phyloP scores from a whole-genome alignment of 2,113 vertebrate genomes.

The Microcebus ravelobensis region DNA sequence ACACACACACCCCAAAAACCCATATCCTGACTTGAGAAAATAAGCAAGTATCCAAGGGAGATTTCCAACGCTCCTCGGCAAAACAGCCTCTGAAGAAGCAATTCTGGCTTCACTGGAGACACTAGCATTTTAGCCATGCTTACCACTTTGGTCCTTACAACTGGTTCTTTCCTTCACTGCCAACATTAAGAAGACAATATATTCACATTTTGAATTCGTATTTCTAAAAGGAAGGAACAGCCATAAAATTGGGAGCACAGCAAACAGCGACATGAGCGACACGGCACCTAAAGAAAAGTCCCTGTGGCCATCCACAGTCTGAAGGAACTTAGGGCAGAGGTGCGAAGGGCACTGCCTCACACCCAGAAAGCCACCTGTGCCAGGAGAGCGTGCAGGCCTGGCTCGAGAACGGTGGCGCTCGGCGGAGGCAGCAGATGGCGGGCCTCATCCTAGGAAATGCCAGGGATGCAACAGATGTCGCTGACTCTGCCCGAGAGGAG shows the following conservation, averaged over 20 bases:
- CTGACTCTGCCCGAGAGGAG: constrained; percentile 91
- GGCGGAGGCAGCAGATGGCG: constrained; percentile 97
- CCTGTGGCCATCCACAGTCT: neutral
- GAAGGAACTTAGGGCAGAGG: neutral
- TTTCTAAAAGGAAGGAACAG: neutral
- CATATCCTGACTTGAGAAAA: constrained; percentile 4
- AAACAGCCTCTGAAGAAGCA: neutral
- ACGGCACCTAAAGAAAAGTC: neutral
- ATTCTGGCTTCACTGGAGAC: neutral
- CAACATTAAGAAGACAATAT: neutral
- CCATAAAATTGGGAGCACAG: neutral
- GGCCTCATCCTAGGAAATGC: constrained; percentile 96
- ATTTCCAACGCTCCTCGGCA: neutral
- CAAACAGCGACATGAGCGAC: neutral
- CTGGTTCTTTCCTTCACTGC: neutral
- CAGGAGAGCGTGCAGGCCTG: constrained; percentile 89
- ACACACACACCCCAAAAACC: neutral
- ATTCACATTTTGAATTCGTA: neutral
- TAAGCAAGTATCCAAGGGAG: neutral
- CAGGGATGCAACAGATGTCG: constrained; percentile 92
- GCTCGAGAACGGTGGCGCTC: constrained; percentile 98
- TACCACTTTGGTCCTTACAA: neutral
- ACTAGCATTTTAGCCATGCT: neutral
- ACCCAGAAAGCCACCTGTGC: no score
- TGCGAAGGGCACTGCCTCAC: neutral